These are phyloP conservation scores for Pogonomyrmex californicus DNA, from an alignment of 1,140 invertebrate species.

Conservation along the genomic window DNA sequence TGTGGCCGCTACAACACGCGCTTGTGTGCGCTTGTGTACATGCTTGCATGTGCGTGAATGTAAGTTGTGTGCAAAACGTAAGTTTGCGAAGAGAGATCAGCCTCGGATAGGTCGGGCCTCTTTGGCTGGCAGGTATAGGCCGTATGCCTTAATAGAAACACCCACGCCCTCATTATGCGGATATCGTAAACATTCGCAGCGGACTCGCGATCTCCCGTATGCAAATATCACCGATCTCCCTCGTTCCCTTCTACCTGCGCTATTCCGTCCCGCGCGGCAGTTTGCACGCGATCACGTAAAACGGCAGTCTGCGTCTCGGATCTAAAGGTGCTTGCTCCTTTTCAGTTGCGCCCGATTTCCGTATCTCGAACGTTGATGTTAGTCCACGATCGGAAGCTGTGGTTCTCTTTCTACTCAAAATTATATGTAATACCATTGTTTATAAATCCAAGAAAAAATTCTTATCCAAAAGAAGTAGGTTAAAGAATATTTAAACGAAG, in stretches of 20 bases:
- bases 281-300: slow-evolving; percentile 78
- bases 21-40: not conserved
- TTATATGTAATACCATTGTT: not conserved
- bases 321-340: slow-evolving; percentile 38
- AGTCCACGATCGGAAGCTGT: not conserved
- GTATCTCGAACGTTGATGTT: slow-evolving; percentile 6
- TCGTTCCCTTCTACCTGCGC: slow-evolving; percentile 51
- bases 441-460: not conserved
- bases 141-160: slow-evolving; percentile 77
- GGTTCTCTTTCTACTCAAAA: not conserved
- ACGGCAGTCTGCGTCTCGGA: slow-evolving; percentile 36
- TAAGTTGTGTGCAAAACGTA: not conserved
- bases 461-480: not conserved
- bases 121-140: slow-evolving; percentile 42
- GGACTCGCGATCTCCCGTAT: slow-evolving; percentile 70
- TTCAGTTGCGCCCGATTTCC: slow-evolving; percentile 28
- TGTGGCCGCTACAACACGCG: not conserved
- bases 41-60: slow-evolving; percentile 10
- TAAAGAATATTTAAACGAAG: not conserved
- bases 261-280: slow-evolving; percentile 51
- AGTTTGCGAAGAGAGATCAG: slow-evolving; percentile 51
- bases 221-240: slow-evolving; percentile 72
- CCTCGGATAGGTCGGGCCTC: slow-evolving; percentile 66
- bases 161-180: slow-evolving; percentile 78
- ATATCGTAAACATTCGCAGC: slow-evolving; percentile 77